Conservation (phyloP, 2,888 invertebrate genomes). For the Cistogaster globosa region DNA sequence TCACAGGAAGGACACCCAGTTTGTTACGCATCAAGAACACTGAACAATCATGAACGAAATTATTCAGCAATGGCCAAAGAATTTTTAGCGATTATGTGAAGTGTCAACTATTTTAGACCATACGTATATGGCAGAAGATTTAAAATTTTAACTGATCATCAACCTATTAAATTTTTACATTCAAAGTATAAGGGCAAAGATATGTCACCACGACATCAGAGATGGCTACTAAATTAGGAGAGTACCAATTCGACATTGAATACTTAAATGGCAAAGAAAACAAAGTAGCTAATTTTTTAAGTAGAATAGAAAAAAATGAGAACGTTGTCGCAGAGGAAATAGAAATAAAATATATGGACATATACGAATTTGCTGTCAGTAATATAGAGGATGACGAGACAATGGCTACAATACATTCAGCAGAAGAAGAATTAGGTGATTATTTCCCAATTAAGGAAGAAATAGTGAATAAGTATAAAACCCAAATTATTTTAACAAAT, state of each 20-base stretch:
- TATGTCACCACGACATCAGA: slow-evolving; percentile 55
- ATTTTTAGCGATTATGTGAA: slow-evolving; percentile 52
- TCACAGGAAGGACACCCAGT: slow-evolving; percentile 40
- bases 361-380: not conserved
- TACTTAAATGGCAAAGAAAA: slow-evolving; percentile 55
- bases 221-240: slow-evolving; percentile 42
- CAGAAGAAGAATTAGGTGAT: slow-evolving; percentile 33
- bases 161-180: slow-evolving; percentile 57
- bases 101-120: slow-evolving; percentile 51
- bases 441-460: slow-evolving; percentile 59
- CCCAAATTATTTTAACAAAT: slow-evolving; percentile 54
- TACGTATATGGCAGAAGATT: slow-evolving; percentile 48
- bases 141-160: slow-evolving; percentile 48
- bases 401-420: slow-evolving; percentile 58
- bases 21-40: slow-evolving; percentile 22
- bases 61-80: slow-evolving; percentile 47
- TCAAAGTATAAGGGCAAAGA: slow-evolving; percentile 61
- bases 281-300: slow-evolving; percentile 35
- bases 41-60: slow-evolving; percentile 44
- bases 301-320: slow-evolving; percentile 37
- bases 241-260: slow-evolving; percentile 23
- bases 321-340: not conserved
- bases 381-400: slow-evolving; percentile 18
- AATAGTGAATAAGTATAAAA: slow-evolving; percentile 60
- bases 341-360: not conserved